phyloP scores from a whole-genome alignment of 2,797 vertebrate species.

The Rhinoraja longicauda region DNA sequence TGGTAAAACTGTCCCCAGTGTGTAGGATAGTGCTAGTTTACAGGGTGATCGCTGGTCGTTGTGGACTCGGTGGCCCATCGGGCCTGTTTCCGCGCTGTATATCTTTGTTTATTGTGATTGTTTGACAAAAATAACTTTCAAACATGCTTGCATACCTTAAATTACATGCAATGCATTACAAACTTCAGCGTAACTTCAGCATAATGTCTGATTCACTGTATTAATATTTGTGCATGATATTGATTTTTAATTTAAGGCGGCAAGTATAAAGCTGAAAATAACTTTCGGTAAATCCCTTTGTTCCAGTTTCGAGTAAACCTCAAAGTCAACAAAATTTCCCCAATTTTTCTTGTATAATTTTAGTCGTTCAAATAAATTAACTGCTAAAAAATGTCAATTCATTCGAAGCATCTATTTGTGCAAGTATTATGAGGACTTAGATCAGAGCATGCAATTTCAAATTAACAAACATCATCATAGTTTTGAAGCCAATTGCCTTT shows the following conservation, averaged over 20 bases:
- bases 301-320: background rate
- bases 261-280: background rate
- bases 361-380: background rate
- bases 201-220: background rate
- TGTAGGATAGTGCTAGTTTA: no score
- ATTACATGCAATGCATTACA: background rate
- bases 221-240: background rate
- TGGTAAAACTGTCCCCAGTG: background rate
- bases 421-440: background rate
- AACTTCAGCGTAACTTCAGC: background rate
- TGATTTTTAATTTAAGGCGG: background rate
- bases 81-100: no score
- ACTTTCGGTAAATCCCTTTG: background rate
- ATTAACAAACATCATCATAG: background rate
- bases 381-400: background rate
- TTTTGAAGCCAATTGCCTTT: background rate
- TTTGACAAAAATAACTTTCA: background rate
- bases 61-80: no score
- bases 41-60: no score
- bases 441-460: background rate
- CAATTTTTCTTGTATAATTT: background rate
- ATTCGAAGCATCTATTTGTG: background rate
- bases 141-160: background rate
- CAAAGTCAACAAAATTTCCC: background rate
- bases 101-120: background rate